phyloP scores from a whole-genome alignment of 2,888 invertebrate genomes.

The Oasisia sp. region DNA sequence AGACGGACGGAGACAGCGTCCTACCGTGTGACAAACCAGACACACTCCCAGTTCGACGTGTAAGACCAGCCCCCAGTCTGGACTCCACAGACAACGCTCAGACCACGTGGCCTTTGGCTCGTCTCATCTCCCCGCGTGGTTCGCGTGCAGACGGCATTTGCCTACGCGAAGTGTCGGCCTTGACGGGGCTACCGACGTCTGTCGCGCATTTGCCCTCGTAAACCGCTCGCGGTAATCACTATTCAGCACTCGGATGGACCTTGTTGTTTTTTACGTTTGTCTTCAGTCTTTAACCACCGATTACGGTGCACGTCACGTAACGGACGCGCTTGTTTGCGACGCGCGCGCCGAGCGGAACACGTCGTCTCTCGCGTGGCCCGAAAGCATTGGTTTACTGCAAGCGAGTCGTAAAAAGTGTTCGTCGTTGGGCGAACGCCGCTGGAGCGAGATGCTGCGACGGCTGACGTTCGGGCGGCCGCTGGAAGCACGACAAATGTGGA shows the following conservation, averaged over 20 bases:
- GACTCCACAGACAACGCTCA: not conserved
- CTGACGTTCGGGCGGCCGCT: not conserved
- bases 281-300: not conserved
- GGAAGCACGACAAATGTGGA: slow-evolving; percentile 7
- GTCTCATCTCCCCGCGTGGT: not conserved
- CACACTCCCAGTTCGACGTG: not conserved
- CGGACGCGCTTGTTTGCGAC: not conserved
- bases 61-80: not conserved
- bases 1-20: not conserved
- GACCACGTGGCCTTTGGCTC: not conserved
- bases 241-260: not conserved
- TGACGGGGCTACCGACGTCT: not conserved
- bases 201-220: not conserved
- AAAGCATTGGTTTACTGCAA: not conserved
- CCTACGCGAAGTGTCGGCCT: not conserved
- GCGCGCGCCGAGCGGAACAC: not conserved
- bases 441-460: not conserved
- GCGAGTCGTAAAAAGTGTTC: not conserved
- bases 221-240: not conserved
- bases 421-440: not conserved
- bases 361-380: not conserved
- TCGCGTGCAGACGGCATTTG: not conserved
- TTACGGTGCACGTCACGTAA: not conserved
- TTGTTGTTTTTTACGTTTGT: not conserved
- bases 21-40: not conserved